Evolutionary conservation across 1,140 invertebrate genomes (phyloP).

Genomic region (Aphaenogaster floridana): DNA sequence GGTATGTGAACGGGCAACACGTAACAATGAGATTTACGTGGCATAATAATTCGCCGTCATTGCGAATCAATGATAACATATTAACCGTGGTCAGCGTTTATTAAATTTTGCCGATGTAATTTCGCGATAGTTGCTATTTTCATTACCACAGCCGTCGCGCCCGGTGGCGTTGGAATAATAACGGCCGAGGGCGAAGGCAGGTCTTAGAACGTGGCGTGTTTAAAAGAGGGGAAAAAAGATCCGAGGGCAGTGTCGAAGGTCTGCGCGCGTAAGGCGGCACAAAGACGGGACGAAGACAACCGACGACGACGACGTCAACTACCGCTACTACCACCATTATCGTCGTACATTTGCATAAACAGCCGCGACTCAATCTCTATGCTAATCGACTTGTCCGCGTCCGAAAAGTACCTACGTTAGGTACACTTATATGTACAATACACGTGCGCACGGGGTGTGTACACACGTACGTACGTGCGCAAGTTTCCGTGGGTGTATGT

Average conservation of each 20-base stretch:
- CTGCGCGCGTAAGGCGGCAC: constrained; percentile 12
- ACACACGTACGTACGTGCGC: background rate
- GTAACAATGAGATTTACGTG: constrained; percentile 43
- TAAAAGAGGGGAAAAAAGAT: constrained; percentile 10
- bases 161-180: constrained; percentile 39
- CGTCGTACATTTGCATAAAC: constrained; percentile 84
- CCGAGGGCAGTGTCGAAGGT: constrained; percentile 24
- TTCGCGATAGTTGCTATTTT: constrained; percentile 44
- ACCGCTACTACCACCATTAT: constrained; percentile 72
- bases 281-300: constrained; percentile 30
- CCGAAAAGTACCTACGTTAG: constrained; percentile 80
- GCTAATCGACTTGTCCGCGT: constrained; percentile 85
- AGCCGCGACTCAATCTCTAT: constrained; percentile 86
- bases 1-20: background rate
- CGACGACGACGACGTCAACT: constrained; percentile 55
- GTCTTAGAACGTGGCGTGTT: constrained; percentile 33
- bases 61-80: constrained; percentile 44
- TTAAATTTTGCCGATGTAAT: constrained; percentile 50
- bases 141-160: background rate
- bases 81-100: constrained; percentile 54
- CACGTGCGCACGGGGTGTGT: background rate
- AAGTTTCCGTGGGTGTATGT: constrained; percentile 34
- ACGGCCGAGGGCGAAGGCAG: background rate
- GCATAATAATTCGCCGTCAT: constrained; percentile 55
- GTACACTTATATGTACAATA: constrained; percentile 63